Conservation (phyloP, 2,113 vertebrate genomes). For the Mustelus asterias region DNA sequence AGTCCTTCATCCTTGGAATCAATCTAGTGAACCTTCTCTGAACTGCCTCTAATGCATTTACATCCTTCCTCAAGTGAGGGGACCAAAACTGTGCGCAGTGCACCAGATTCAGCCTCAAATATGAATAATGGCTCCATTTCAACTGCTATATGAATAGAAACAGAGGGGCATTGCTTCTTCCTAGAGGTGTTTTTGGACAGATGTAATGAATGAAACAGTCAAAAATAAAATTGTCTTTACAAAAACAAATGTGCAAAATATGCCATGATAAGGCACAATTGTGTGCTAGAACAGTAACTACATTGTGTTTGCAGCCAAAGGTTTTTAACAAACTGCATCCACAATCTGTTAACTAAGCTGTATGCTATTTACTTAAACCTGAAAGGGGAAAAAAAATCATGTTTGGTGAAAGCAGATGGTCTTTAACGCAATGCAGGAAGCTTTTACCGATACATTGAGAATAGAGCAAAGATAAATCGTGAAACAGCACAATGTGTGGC, state of each 20-base stretch:
- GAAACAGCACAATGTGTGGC: background rate
- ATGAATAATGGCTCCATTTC: background rate
- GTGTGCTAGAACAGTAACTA: background rate
- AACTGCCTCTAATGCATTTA: too few relatives aligned
- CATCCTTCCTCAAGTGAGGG: too few relatives aligned
- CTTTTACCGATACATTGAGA: background rate
- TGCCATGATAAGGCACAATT: background rate
- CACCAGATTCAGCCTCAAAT: too few relatives aligned
- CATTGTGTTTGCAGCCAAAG: background rate
- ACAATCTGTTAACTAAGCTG: background rate
- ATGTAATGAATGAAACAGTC: background rate
- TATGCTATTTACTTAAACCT: background rate
- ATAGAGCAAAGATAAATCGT: background rate
- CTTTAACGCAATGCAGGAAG: background rate
- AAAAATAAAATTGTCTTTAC: background rate
- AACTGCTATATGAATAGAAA: background rate
- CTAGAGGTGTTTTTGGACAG: background rate
- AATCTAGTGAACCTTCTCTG: too few relatives aligned
- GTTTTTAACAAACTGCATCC: background rate
- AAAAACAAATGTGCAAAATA: background rate
- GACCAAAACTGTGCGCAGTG: too few relatives aligned
- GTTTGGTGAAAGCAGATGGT: background rate
- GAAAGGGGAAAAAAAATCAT: background rate
- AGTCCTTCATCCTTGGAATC: too few relatives aligned
- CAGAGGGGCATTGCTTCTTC: background rate